Evolutionary conservation across 2,113 vertebrate species (phyloP).

Genomic region (Himantopus leucocephalus): DNA sequence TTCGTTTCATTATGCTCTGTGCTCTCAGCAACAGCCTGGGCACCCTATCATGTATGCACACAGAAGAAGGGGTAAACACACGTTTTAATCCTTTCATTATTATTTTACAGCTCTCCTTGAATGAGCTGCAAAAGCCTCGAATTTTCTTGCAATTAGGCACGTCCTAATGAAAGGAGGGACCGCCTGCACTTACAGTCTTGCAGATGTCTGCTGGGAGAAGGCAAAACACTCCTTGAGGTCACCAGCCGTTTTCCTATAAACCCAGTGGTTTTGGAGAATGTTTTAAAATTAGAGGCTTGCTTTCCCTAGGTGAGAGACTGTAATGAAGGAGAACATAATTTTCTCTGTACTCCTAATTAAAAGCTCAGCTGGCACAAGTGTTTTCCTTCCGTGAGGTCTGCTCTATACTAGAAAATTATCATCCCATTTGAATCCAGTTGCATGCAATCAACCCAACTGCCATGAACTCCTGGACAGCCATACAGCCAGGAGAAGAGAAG

Average conservation of each 20-base stretch:
- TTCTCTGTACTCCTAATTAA: conserved; percentile 24
- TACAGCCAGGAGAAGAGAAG: not conserved
- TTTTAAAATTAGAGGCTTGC: not conserved
- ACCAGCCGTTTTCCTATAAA: not conserved
- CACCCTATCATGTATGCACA: not conserved
- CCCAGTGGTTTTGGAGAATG: not conserved
- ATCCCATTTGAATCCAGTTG: not conserved
- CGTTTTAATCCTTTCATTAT: not conserved
- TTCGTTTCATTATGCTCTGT: not conserved
- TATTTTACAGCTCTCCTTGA: not conserved
- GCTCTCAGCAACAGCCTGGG: not conserved
- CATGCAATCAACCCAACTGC: not conserved
- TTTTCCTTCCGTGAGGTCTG: not conserved
- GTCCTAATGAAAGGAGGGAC: not conserved
- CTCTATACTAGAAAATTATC: not conserved
- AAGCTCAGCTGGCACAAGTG: conserved; percentile 24
- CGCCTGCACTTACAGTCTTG: not conserved
- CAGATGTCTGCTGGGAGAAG: not conserved
- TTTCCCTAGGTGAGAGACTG: not conserved
- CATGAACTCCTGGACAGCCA: not conserved
- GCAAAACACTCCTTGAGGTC: not conserved
- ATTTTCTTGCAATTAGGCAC: conserved; percentile 1
- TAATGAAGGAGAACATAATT: conserved; percentile 4
- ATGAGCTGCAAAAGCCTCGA: not conserved
- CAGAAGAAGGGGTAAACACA: not conserved